These are phyloP conservation scores for Scaeva pyrastri DNA, from an alignment of 2,888 invertebrate genomes.

Conservation along the genomic window DNA sequence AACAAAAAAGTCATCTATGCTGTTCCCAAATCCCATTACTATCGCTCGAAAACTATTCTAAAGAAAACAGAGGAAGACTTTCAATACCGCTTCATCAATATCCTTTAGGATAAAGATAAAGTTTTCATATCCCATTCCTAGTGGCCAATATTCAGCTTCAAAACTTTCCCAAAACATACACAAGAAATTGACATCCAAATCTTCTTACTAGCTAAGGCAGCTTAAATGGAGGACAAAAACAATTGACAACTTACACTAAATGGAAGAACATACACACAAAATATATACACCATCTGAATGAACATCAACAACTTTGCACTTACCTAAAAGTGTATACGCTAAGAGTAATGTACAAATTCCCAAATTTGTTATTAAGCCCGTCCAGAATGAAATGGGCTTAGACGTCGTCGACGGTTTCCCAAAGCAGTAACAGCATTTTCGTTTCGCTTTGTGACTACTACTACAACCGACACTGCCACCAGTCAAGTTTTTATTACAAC, in stretches of 20 bases:
- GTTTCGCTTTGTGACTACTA: constrained; percentile 54
- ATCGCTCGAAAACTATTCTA: constrained; percentile 54
- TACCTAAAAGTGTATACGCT: constrained; percentile 90
- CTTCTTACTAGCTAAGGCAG: constrained; percentile 38
- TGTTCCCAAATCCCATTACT: constrained; percentile 48
- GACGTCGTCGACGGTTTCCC: constrained; percentile 74
- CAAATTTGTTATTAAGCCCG: constrained; percentile 91
- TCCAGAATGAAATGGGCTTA: constrained; percentile 84
- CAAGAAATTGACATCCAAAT: constrained; percentile 38
- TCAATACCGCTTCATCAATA: constrained; percentile 56
- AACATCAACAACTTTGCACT: constrained; percentile 78
- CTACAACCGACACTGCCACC: constrained; percentile 67
- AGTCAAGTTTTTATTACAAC: constrained; percentile 77
- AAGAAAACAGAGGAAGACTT: constrained; percentile 36
- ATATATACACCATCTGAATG: background rate
- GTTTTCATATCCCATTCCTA: constrained; percentile 31
- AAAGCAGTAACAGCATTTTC: constrained; percentile 77
- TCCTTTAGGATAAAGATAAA: constrained; percentile 50
- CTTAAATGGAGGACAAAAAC: constrained; percentile 15
- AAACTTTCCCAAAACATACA: constrained; percentile 47
- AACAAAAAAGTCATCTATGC: constrained; percentile 25
- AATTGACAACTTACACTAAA: background rate
- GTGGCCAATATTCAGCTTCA: constrained; percentile 25
- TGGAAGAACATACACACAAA: background rate
- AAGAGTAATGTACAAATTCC: constrained; percentile 92